Evolutionary conservation across 2,797 vertebrate species (phyloP).

Genomic region (Scolopax rusticola): DNA sequence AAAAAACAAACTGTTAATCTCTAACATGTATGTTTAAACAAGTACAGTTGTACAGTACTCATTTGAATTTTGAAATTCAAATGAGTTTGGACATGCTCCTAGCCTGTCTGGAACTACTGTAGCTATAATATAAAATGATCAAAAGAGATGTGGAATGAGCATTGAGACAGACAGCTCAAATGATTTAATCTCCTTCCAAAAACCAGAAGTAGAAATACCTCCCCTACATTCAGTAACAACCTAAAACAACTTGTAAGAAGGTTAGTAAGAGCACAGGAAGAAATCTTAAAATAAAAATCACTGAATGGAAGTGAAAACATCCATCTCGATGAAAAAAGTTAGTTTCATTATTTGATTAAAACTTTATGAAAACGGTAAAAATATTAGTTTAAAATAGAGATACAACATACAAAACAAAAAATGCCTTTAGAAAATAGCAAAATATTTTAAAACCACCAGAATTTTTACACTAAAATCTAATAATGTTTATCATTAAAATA

Average conservation of each 20-base stretch:
- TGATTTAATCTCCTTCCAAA: not conserved
- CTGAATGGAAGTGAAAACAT: not conserved
- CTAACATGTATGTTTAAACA: not conserved
- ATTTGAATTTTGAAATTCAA: not conserved
- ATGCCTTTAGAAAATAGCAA: not conserved
- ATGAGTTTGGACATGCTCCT: not conserved
- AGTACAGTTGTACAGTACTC: not conserved
- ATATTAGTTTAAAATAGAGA: not conserved
- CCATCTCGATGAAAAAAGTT: not conserved
- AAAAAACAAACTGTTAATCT: not conserved
- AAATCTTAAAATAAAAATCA: not conserved
- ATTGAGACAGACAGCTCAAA: not conserved
- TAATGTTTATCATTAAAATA: not conserved
- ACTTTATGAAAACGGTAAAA: not conserved
- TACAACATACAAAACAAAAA: not conserved
- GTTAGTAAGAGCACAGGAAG: not conserved
- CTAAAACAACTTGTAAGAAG: not conserved
- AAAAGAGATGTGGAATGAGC: not conserved
- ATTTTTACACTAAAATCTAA: not conserved
- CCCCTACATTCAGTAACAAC: not conserved
- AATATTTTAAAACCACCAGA: not conserved
- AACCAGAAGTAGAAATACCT: not conserved
- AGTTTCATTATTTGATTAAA: not conserved
- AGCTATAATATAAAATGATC: not conserved
- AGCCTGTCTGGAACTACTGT: not conserved